Conservation (phyloP, 53 echinoderm and acorn worm genomes). For the Stichopus horrens region DNA sequence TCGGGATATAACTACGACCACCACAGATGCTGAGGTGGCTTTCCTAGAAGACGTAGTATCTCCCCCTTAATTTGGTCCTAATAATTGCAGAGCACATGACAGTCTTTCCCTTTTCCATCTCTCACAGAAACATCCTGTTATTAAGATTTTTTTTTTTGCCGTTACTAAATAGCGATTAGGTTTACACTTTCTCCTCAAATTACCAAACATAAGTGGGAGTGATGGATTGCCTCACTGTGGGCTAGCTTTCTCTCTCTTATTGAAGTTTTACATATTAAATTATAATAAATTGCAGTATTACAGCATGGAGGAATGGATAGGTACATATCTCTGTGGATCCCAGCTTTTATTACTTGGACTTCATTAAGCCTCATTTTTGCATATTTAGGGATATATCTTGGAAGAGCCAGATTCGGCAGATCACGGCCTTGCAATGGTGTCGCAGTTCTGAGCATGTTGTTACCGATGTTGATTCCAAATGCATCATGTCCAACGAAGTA, state of each 20-base stretch:
- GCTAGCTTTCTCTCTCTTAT: background rate
- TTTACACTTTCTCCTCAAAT: constrained; percentile 25
- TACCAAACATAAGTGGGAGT: constrained; percentile 27
- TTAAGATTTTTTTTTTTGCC: background rate
- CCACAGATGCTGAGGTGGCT: background rate
- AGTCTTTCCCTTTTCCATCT: background rate
- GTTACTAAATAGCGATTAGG: constrained; percentile 10
- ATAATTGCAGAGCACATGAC: background rate
- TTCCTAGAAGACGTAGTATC: background rate
- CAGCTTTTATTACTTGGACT: too few relatives aligned
- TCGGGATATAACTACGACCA: background rate
- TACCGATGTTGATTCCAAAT: too few relatives aligned
- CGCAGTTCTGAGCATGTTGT: too few relatives aligned
- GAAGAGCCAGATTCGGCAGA: too few relatives aligned
- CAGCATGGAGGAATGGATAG: background rate
- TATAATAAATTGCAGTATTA: background rate
- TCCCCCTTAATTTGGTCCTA: constrained; percentile 4
- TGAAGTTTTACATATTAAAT: background rate
- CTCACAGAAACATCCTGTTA: background rate
- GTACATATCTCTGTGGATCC: background rate
- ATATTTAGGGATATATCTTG: too few relatives aligned
- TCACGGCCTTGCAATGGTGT: too few relatives aligned
- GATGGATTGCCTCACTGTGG: background rate
- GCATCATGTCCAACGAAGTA: too few relatives aligned
- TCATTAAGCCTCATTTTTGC: too few relatives aligned